Base-by-base conservation (phyloP, 2,113 vertebrate genomes). In the Theropithecus gelada region DNA sequence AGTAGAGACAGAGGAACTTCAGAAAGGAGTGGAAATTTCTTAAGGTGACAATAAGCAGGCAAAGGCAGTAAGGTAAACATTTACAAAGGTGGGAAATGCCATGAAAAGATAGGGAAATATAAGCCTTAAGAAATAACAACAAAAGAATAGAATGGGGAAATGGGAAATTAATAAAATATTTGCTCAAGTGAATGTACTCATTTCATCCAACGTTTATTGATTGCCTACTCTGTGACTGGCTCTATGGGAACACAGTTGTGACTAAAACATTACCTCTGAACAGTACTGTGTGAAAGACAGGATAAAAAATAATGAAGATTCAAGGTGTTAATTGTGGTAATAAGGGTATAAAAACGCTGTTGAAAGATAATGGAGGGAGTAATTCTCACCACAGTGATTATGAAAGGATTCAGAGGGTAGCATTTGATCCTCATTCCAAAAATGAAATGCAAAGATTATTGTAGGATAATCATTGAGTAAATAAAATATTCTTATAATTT, bases 201-300 rank as follows among this genome's bases (percentile, higher is more conserved):
- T 84, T 96, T 72, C 55, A 93, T 88, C 85, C 66, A 88, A n/a
- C 27, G 45, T 89, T 93, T 97, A 76, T 96, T 50, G 78, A 96
- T 96, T 94, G 45, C 35, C 61, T 86, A 2, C 27, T 78, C 61
- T 81, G 80, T 81, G 64, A 52, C 85, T 91, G 61, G 32, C 83
- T 96, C 81, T 32, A 27, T 86, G 93, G 80, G 70, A 95, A 89
- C 80, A 95, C 40, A 72, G 38, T 32, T 73, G 92, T 97, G 93
- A 97, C 96, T 97, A 94, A 97, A 97, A 96, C 22, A 64, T 96
- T 76, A 88, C n/a, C n/a, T 83, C 73, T 52, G 73, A 94, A 94
- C 11, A 86, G 64, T 81, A 82, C 73, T 30, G 3, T 50, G 50
- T 82, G 27, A 52, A 97, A 89, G 86, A 92, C 52, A 89, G 83